Evolutionary conservation across 1,140 invertebrate species (phyloP).

Genomic region (Drosophila nasuta): DNA sequence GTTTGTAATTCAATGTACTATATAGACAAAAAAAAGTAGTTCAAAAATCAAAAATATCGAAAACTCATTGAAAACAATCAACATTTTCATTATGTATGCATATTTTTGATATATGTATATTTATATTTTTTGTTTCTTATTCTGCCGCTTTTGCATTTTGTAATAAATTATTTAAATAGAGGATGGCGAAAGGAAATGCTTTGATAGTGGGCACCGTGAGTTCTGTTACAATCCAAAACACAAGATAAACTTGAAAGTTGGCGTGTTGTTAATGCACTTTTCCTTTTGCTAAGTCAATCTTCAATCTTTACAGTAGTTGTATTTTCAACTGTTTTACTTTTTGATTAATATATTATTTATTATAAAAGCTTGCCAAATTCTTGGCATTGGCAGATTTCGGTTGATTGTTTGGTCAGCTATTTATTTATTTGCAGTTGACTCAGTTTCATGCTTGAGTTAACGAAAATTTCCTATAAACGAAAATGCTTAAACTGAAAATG

Average conservation of each 20-base stretch:
- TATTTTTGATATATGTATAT: not conserved
- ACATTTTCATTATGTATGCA: constrained; percentile 4
- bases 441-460: constrained; percentile 40
- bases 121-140: constrained; percentile 2
- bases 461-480: constrained; percentile 33
- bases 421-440: constrained; percentile 16
- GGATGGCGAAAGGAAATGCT: constrained; percentile 30
- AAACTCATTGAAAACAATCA: constrained; percentile 18
- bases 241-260: constrained; percentile 9
- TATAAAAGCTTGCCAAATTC: constrained; percentile 47
- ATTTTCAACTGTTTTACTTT: not conserved
- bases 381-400: constrained; percentile 55
- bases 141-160: not conserved
- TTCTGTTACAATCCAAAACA: constrained; percentile 4
- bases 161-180: too few species aligned
- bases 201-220: constrained; percentile 26
- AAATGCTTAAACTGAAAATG: constrained; percentile 22
- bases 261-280: constrained; percentile 15
- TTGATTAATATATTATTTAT: constrained; percentile 6
- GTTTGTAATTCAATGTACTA: constrained; percentile 64
- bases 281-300: constrained; percentile 16
- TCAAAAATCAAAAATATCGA: constrained; percentile 41
- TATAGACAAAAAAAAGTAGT: constrained; percentile 24
- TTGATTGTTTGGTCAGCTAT: constrained; percentile 60
- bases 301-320: constrained; percentile 2